Base-by-base conservation (phyloP, 2,888 invertebrate species). In the Caenorhabditis sp. region DNA sequence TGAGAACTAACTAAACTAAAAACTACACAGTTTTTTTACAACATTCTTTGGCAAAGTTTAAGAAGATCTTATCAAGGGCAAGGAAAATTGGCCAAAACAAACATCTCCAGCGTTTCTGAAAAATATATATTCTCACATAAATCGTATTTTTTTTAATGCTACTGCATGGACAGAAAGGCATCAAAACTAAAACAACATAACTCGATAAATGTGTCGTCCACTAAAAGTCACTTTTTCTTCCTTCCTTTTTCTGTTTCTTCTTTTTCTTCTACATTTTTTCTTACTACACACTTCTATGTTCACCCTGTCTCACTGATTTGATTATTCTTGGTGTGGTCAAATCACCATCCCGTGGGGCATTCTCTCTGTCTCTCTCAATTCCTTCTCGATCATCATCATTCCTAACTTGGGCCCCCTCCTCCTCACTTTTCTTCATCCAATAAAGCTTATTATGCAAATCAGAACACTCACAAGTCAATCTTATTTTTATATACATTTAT, bases 401-500 rank as follows among this genome's bases (percentile, higher is more conserved):
- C 25, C 43, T 31, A 31, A 43, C 17, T 43, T 43, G 2, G 14
- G 14, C 5, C 12, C 43, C 17, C 14, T 14, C 14, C 43, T 43
- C 43, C 43, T 25, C 25, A 21, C 53, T 53, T 53, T 53, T 25
- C 53, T 23, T 53, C 23, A 25, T 61, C 67, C 68, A 76, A 70
- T 72, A 80, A 80, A 77, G 79, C 77, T 75, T 75, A 77, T 77
- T 80, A 80, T 80, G 79, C 79, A 80, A 80, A 80, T 80, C 76
- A 75, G 63, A 26, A 49, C 56, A 56, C 43, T 43, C 43, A 67
- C 53, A 53, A 62, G 58, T 56, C 60, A 66, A 56, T 59, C 56
- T 66, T 54, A 59, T 60, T 66, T 60, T 66, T 59, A 59, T 60
- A 66, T 60, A 66, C 60, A 59, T 66, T 60, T 53, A 43, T 43